A percentile compares a stretch with the other conserved stretches of the same genome.
These are phyloP conservation scores for Bellardia pandia DNA, from an alignment of 2,888 invertebrate genomes.

Conservation along the genomic window DNA sequence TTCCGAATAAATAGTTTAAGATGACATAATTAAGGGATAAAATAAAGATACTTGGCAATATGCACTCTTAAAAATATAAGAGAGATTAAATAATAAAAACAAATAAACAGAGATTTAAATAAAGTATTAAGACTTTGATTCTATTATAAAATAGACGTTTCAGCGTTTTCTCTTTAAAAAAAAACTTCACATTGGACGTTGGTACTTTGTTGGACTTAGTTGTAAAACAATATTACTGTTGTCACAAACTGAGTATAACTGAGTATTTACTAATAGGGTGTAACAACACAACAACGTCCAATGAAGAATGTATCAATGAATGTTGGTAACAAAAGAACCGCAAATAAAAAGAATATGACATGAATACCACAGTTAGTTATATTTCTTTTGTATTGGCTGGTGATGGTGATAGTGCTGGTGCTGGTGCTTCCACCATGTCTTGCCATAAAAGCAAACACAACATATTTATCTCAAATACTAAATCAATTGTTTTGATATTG, in stretches of 20 bases:
- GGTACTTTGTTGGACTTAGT: too few relatives aligned
- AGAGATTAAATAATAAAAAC: too few relatives aligned
- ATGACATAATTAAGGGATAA: too few relatives aligned
- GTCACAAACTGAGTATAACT: not conserved
- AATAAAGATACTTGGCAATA: too few relatives aligned
- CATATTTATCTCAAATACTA: conserved; percentile 49
- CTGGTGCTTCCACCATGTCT: conserved; percentile 26
- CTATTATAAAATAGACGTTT: too few relatives aligned
- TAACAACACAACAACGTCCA: not conserved
- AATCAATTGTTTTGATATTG: conserved; percentile 55
- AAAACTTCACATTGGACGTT: too few relatives aligned
- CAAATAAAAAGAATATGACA: conserved; percentile 66
- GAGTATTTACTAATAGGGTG: not conserved
- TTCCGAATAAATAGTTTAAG: too few relatives aligned
- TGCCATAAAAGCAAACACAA: conserved; percentile 28
- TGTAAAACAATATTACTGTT: too few relatives aligned
- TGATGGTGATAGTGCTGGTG: not conserved
- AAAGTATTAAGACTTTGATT: too few relatives aligned
- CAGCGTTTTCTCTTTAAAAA: too few relatives aligned
- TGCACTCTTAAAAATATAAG: too few relatives aligned
- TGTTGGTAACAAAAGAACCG: conserved; percentile 63
- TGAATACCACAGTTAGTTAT: conserved; percentile 54
- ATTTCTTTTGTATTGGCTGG: not conserved
- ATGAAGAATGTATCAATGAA: conserved; percentile 45
- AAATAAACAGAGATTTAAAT: too few relatives aligned